Evolutionary conservation across 2,888 invertebrate species (phyloP), one percentile per base, ranked within the genome.

Genomic region (Troides helena): DNA sequence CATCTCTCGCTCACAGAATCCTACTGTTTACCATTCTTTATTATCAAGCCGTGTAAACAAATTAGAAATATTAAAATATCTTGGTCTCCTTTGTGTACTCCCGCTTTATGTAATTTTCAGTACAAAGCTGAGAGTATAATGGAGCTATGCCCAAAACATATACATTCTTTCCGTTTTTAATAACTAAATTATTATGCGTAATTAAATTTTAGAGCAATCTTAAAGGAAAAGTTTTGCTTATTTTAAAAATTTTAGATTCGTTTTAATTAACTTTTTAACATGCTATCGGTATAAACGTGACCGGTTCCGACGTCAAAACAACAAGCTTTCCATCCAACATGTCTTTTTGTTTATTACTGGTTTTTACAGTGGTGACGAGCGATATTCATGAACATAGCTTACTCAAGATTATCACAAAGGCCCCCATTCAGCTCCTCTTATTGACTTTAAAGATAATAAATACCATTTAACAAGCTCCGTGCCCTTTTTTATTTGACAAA

Each of bases 61-160:
- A 62, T 68, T 36, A 46, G 39, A n/a, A 68, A 62, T 68, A 62
- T 57, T 58, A 59, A 63, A 62, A 62, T 30, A 58, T 63, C 58
- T 62, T 68, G 25, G 46, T n/a, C 57, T 57, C 14, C 64, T 36
- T 39, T 65, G 39, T 62, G 23, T 36, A 21, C 43, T 43, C 61
- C 4, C 43, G 36, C 21, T 62, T 46, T 14, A 62, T 43, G 23
- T 23, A 62, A 62, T 46, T 46, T 62, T 14, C 62, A 14, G 14
- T 58, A 39, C 23, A 58, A 59, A 65, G 57, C 25, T 17, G n/a
- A n/a, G 64, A 39, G n/a, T 65, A 65, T 39, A 56, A 58, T 58
- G 25, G 25, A 12, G 18, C 30, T 53, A n/a, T 53, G 53, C 18
- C n/a, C 53, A n/a, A n/a, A 30, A 46, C 46, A 53, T 5, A 53